Base-by-base conservation (phyloP, 2,113 vertebrate genomes). In the Aepyceros melampus region DNA sequence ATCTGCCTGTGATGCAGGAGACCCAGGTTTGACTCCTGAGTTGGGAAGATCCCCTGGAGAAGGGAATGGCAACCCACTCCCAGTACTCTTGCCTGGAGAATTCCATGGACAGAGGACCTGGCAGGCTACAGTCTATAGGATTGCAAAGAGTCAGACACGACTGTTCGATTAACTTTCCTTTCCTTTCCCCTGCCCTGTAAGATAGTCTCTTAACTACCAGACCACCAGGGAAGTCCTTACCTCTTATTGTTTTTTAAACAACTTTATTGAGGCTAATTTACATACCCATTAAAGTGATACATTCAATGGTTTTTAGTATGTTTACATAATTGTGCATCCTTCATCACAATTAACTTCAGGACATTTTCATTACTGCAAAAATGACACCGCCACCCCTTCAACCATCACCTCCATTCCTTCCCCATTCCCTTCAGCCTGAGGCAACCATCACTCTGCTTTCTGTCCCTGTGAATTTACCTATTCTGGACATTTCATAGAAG, bases 61-160 rank as follows among this genome's bases (percentile, higher is more conserved):
- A 40, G 67, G 67, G 10, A 71, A 40, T 6, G 67, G n/a, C 67
- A 71, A 3, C 67, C n/a, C 67, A 71, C 19, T 71, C 67, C 67
- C 67, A 71, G n/a, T 23, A 40, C 19, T 71, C n/a, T 71, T 71
- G n/a, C 67, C 67, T 40, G 19, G 64, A 71, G 33, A 71, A 40
- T 40, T 40, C n/a, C 67, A 40, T 3, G n/a, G 67, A 13, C 67
- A 71, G 67, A 71, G 67, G 67, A 40, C n/a, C 67, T 71, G 67
- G n/a, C 1, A 0, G 67, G n/a, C 67, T 74, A 6, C 5, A 1
- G 19, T 23, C 21, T 19, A 23, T 3, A 3, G 36, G n/a, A 40
- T 40, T 0, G 2, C n/a, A 23, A 36, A 71, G 67, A 40, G n/a
- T 23, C 2, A 2, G n/a, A 71, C 19, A 12, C 0, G 19, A 23